Evolutionary conservation across 2,113 vertebrate genomes (phyloP).

Genomic region (rabbit (Oryctolagus cuniculus)): mOryCun1.1 NC_091434.1:135582501-135583000

Average conservation of each 20-base stretch:
- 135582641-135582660: not conserved
- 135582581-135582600: not conserved
- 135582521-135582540: not conserved
- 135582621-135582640: not conserved
- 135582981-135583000: too few species aligned
- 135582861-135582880: too few species aligned
- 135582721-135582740: not conserved
- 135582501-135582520: not conserved
- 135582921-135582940: too few species aligned
- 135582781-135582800: not conserved
- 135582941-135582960: too few species aligned
- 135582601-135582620: not conserved
- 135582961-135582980: too few species aligned
- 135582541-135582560: not conserved
- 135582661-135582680: not conserved
- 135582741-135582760: not conserved
- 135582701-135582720: not conserved
- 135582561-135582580: not conserved
- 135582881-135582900: too few species aligned
- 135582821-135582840: slow-evolving; percentile 18
- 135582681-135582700: not conserved
- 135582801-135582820: not conserved
- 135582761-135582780: not conserved
- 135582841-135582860: slow-evolving; percentile 5
- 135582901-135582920: too few species aligned